Evolutionary conservation across 2,113 vertebrate species (phyloP).

Genomic region (Larimichthys polyactis): DNA sequence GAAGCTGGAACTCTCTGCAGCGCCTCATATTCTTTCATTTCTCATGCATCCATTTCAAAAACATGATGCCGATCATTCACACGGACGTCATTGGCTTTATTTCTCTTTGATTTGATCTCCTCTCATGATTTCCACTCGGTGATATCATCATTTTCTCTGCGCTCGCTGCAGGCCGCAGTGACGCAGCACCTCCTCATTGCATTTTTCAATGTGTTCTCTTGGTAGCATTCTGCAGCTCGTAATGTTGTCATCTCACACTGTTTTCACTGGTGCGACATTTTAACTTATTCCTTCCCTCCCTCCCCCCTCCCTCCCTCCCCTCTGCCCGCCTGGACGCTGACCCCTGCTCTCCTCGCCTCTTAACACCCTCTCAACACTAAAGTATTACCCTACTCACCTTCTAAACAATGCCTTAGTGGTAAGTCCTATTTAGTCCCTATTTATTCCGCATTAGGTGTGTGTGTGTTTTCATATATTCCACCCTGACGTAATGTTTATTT

Average conservation of each 20-base stretch:
- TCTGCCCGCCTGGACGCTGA: conserved; percentile 83
- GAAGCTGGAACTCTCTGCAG: not conserved
- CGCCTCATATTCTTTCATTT: not conserved
- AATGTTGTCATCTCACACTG: conserved; percentile 73
- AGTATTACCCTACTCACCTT: conserved; percentile 86
- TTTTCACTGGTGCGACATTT: conserved; percentile 78
- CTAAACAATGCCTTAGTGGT: conserved; percentile 86
- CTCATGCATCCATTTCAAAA: not conserved
- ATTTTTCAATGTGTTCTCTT: conserved; percentile 57
- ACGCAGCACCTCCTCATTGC: conserved; percentile 45
- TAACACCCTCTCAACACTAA: conserved; percentile 83
- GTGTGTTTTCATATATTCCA: conserved; percentile 53
- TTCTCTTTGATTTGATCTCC: not conserved
- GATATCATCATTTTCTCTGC: not conserved
- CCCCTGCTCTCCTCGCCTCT: conserved; percentile 82
- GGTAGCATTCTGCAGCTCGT: conserved; percentile 51
- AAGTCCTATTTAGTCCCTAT: conserved; percentile 80
- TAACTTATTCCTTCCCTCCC: conserved; percentile 83
- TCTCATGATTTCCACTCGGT: not conserved
- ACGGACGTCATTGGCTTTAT: too few species aligned
- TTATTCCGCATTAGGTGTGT: conserved; percentile 77
- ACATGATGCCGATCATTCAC: not conserved
- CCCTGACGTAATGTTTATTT: conserved; percentile 32
- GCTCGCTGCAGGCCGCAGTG: conserved; percentile 23
- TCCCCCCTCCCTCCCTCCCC: conserved; percentile 79